A percentile compares a stretch with the other conserved stretches of the same genome.
These are phyloP conservation scores for Allobates femoralis DNA, from an alignment of 2,797 vertebrate genomes.

Conservation along the genomic window DNA sequence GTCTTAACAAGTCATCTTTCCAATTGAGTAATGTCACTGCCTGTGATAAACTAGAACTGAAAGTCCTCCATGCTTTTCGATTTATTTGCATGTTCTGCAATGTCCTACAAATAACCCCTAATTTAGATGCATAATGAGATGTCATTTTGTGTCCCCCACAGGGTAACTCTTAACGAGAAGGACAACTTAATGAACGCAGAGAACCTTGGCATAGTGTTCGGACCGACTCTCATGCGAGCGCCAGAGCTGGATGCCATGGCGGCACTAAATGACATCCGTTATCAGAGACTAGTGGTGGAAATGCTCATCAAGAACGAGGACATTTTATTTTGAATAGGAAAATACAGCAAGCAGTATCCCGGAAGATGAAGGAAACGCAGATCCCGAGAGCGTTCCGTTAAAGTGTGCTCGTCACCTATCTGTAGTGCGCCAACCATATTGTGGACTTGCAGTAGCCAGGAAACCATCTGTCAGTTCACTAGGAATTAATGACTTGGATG, in stretches of 20 bases:
- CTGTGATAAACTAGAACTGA: constrained; percentile 41
- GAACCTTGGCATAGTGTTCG: constrained; percentile 96
- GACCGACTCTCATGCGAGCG: constrained; percentile 94
- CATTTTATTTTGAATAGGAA: constrained; percentile 88
- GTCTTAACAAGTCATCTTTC: constrained; percentile 41
- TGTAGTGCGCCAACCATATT: constrained; percentile 2
- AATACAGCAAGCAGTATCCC: constrained; percentile 73
- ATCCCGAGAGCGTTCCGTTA: constrained; percentile 67
- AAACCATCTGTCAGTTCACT: background rate
- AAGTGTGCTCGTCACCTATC: constrained; percentile 60
- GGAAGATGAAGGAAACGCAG: constrained; percentile 77
- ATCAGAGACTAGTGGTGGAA: constrained; percentile 99
- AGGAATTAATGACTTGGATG: background rate
- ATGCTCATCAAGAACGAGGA: constrained; percentile 97
- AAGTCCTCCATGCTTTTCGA: constrained; percentile 27
- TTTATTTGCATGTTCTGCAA: constrained; percentile 35
- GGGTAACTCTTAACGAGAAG: constrained; percentile 94
- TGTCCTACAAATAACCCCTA: constrained; percentile 50
- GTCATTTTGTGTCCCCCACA: constrained; percentile 69
- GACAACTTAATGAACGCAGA: constrained; percentile 97
- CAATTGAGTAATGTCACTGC: constrained; percentile 34
- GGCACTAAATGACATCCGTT: constrained; percentile 94
- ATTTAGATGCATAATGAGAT: constrained; percentile 40
- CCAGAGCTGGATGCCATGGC: constrained; percentile 93
- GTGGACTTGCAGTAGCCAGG: background rate